Conservation (phyloP, 2,888 invertebrate species). For the Trichacis sp. region DNA sequence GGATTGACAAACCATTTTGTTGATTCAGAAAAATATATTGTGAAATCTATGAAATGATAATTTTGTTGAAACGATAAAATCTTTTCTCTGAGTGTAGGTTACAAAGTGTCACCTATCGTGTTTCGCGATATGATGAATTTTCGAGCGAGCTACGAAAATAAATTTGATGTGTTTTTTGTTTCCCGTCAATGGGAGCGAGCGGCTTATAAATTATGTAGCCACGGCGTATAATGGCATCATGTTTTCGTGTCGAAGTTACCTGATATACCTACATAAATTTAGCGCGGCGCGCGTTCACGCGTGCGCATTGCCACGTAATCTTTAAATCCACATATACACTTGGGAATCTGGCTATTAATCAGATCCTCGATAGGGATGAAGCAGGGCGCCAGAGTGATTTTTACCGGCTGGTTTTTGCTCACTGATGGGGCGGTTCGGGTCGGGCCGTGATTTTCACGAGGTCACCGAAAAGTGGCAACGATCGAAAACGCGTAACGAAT, state of each 20-base stretch:
- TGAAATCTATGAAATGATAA: no score
- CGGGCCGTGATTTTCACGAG: constrained; percentile 48
- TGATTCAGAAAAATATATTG: no score
- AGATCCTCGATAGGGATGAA: constrained; percentile 59
- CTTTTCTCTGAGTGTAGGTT: no score
- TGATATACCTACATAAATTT: constrained; percentile 27
- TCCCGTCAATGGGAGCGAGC: background rate
- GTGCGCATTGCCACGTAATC: constrained; percentile 41
- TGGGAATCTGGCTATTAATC: constrained; percentile 61
- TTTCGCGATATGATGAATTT: background rate
- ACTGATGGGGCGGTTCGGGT: constrained; percentile 33
- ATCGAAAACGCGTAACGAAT: constrained; percentile 5
- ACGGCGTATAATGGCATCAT: constrained; percentile 22
- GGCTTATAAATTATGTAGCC: constrained; percentile 20
- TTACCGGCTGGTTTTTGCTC: constrained; percentile 49
- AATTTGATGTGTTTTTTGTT: background rate
- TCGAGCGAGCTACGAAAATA: background rate
- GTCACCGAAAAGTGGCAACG: constrained; percentile 64
- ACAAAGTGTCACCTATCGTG: no score
- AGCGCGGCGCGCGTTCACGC: constrained; percentile 14
- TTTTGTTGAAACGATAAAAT: no score
- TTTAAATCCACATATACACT: constrained; percentile 46
- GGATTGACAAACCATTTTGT: no score
- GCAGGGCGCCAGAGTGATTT: constrained; percentile 49
- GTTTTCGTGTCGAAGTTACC: constrained; percentile 15